A percentile compares a stretch with the other conserved stretches of the same genome.
phyloP scores from a whole-genome alignment of 2,797 vertebrate species.

The Melanotaenia parkinsoni region DNA sequence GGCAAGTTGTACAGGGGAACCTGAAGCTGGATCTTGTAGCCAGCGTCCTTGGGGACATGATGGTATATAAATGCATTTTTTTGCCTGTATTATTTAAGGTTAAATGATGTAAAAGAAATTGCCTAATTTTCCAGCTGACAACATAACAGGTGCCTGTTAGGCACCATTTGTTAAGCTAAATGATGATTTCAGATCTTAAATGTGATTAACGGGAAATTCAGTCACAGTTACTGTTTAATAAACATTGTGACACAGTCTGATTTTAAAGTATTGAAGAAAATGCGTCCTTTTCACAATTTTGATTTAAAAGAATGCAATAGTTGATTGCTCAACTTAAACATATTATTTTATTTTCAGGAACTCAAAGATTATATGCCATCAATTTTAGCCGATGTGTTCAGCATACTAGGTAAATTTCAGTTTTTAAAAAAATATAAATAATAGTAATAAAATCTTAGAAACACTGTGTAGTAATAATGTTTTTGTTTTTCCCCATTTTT shows the following conservation, averaged over 20 bases:
- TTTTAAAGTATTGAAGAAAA: not conserved
- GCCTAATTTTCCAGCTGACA: not conserved
- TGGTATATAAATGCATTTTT: slow-evolving; percentile 86
- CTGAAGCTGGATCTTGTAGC: slow-evolving; percentile 94
- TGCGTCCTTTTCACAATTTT: not conserved
- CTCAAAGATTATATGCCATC: slow-evolving; percentile 96
- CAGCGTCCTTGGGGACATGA: slow-evolving; percentile 91
- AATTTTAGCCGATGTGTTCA: slow-evolving; percentile 97
- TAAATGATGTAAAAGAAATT: not conserved
- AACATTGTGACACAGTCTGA: not conserved
- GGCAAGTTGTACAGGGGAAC: slow-evolving; percentile 93
- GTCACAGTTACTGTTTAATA: not conserved
- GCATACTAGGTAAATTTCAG: slow-evolving; percentile 88
- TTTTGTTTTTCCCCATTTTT: not conserved
- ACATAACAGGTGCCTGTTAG: not conserved
- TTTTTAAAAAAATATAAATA: not conserved
- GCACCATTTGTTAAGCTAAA: not conserved
- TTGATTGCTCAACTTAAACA: not conserved
- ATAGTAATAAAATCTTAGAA: too few species aligned
- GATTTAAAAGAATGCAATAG: not conserved
- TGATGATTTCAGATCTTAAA: not conserved
- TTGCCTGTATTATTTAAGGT: not conserved
- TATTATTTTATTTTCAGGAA: slow-evolving; percentile 82
- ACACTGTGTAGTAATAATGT: not conserved
- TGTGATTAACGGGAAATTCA: not conserved